Conservation (phyloP, 2,888 invertebrate species). For the Acanthosoma haemorrhoidale region DNA sequence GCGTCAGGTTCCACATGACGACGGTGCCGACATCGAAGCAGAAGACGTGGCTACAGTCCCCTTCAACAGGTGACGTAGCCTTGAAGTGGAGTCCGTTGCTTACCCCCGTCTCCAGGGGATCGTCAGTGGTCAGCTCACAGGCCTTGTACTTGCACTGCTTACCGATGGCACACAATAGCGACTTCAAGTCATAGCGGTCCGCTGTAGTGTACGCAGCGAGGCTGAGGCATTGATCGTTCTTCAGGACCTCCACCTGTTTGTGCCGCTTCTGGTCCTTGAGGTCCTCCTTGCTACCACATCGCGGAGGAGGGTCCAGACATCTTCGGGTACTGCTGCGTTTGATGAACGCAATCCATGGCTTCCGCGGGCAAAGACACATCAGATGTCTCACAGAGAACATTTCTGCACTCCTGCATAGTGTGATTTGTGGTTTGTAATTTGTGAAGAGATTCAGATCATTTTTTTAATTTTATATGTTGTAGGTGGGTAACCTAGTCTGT, state of each 20-base stretch:
- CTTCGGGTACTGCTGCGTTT: too few relatives aligned
- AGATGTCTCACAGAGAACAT: too few relatives aligned
- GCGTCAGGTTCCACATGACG: not conserved
- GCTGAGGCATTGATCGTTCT: not conserved
- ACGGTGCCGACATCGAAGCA: not conserved
- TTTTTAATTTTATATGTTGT: too few relatives aligned
- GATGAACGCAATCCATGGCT: too few relatives aligned
- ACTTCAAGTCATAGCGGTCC: not conserved
- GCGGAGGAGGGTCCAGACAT: too few relatives aligned
- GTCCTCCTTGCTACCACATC: too few relatives aligned
- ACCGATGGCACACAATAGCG: not conserved
- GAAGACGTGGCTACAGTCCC: not conserved
- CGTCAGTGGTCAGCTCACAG: not conserved
- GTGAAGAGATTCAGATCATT: too few relatives aligned
- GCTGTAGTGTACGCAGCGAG: not conserved
- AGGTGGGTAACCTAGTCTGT: too few relatives aligned
- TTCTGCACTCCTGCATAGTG: too few relatives aligned
- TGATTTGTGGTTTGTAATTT: too few relatives aligned
- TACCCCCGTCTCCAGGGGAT: not conserved
- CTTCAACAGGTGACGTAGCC: not conserved
- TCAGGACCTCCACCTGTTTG: not conserved
- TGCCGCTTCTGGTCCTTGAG: not conserved
- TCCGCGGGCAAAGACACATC: too few relatives aligned
- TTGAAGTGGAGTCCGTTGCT: not conserved
- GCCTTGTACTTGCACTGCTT: not conserved